Conservation (phyloP, 2,113 vertebrate species). For the Pelusios castaneus region DNA sequence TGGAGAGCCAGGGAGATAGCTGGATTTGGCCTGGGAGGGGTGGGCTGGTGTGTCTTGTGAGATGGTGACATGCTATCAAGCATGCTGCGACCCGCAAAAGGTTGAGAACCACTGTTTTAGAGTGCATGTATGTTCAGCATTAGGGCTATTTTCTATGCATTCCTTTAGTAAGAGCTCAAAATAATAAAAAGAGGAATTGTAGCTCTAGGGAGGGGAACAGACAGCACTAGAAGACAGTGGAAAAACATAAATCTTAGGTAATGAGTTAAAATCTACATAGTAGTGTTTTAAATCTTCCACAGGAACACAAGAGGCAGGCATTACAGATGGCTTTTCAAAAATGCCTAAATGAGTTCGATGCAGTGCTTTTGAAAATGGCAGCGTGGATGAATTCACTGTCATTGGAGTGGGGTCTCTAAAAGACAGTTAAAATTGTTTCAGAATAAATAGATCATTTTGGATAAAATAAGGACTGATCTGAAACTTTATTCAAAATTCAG, state of each 20-base stretch:
- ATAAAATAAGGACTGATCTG: neutral
- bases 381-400: neutral
- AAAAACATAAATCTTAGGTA: neutral
- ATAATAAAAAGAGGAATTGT: neutral
- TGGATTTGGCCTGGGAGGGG: too few species aligned
- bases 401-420: neutral
- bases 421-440: neutral
- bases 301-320: neutral
- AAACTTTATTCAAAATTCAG: neutral
- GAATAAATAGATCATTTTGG: neutral
- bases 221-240: neutral
- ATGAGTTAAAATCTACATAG: neutral
- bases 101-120: neutral
- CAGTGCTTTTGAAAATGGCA: neutral
- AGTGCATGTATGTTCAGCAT: neutral
- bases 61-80: too few species aligned
- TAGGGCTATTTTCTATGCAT: neutral
- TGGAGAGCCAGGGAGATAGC: too few species aligned
- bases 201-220: neutral
- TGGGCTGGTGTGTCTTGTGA: too few species aligned
- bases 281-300: neutral
- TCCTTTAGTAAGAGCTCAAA: neutral
- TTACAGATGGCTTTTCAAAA: neutral
- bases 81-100: too few species aligned
- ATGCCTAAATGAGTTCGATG: neutral